Base-by-base conservation (phyloP, 2,113 vertebrate genomes). In the Eolophus roseicapilla region DNA sequence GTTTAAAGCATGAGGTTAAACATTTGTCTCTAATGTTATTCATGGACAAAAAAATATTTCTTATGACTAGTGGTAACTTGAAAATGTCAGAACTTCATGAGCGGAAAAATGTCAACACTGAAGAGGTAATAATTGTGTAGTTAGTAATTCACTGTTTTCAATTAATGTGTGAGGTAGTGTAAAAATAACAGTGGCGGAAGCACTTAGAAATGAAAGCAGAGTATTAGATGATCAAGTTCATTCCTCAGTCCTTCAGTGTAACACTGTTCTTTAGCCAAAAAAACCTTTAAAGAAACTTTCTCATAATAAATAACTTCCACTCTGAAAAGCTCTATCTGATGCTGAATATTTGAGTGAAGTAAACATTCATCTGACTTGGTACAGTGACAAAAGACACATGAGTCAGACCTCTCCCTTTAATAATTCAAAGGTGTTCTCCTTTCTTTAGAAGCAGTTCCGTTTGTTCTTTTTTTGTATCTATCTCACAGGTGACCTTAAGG, bases 361-460 rank as follows among this genome's bases (percentile, higher is more conserved):
- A 85, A 94, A 67, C 2, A 4, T 31, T 88, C 37, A 27, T 86
- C 59, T 63, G 70, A 68, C 60, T 88, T 35, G 62, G 39, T 11
- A 37, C 18, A 86, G 53, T 3, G 8, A 65, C 21, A 82, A 64
- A 82, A 91, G 86, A 74, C n/a, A 67, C 13, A 86, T 57, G 67
- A 90, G 46, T 93, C 85, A 95, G 78, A 77, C 8, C 15, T 74
- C 23, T 80, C 0, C 14, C 46, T 74, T 95, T 74, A 97, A 96
- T 90, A 94, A 94, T 93, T 94, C 76, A 94, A 43, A 90, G 23
- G 1, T 49, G 37, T 84, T 92, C 73, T 94, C 39, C 53, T 94
- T 77, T 82, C 69, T 92, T 96, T 81, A 82, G 92, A 86, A 90
- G 46, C 25, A 80, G 13, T 17, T 77, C 8, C 52, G 31, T 64